Evolutionary conservation across 2,888 invertebrate species (phyloP), one percentile per base, ranked within the genome.

Genomic region (Clepsis dumicolana): DNA sequence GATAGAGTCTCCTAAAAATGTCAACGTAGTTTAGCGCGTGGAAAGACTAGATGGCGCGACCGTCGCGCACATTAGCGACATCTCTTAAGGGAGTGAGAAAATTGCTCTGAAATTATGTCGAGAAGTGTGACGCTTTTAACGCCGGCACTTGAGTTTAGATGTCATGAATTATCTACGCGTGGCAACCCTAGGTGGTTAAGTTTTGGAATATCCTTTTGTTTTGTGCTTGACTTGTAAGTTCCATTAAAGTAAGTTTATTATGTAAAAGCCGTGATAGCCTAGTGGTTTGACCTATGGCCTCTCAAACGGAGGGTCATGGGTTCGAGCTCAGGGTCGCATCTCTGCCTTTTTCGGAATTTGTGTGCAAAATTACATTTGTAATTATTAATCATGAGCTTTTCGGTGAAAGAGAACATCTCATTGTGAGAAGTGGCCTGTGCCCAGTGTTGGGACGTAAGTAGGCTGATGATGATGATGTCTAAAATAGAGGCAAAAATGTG

Each of bases 1-100:
- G 0, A 73, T 80, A 88, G 70, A 68, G 72, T 68, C 1, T 18
- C 66, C 16, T n/a, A 5, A n/a, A 56, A 18, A 12, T 50, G 74
- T 56, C 71, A 2, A 1, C 14, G 7, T 78, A 85, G 80, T 78
- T 84, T 86, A 83, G 85, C 75, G 56, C 61, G 76, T 62, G 70
- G 75, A 70, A 74, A 80, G 80, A 82, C 85, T 89, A 88, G 89
- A 90, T 89, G 89, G 88, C 80, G 88, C 83, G 83, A 88, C 86
- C 81, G 80, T 86, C 84, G 88, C 83, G 81, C 88, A 91, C 92
- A 92, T 93, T 92, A 93, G 91, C 90, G 92, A 86, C 90, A 90
- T 91, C 92, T 91, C 85, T 85, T 72, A 83, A 75, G 83, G 61
- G 80, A 91, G 92, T 91, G 90, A 85, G 90, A 90, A 91, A 91